Conservation (phyloP, 2,888 invertebrate species). For the Chrysolina haemoptera region DNA sequence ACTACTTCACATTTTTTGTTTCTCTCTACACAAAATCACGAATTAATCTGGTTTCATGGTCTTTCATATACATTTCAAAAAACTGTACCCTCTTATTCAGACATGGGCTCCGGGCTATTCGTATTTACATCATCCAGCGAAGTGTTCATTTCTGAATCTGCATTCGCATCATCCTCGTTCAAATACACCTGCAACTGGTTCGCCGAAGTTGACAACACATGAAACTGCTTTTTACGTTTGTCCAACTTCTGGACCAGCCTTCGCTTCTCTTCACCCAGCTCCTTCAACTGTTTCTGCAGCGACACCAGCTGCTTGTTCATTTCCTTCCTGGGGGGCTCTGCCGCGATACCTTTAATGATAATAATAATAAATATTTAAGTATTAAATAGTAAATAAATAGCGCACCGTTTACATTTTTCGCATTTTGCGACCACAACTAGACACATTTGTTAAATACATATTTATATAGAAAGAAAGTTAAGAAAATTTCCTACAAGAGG, state of each 20-base stretch:
- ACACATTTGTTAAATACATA: too few species aligned
- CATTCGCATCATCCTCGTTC: constrained; percentile 74
- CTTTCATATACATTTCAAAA: too few species aligned
- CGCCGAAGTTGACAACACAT: constrained; percentile 89
- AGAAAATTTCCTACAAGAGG: too few species aligned
- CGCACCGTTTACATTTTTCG: too few species aligned
- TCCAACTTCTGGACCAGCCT: constrained; percentile 85
- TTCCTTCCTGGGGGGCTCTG: constrained; percentile 90
- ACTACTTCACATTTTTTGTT: too few species aligned
- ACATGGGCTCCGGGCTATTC: constrained; percentile 68
- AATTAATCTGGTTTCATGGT: too few species aligned
- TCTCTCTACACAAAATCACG: too few species aligned
- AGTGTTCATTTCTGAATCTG: constrained; percentile 41
- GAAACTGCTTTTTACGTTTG: constrained; percentile 89
- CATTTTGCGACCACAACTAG: too few species aligned
- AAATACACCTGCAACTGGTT: constrained; percentile 87
- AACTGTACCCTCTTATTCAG: constrained; percentile 57
- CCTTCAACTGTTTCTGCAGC: constrained; percentile 81
- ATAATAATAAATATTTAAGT: too few species aligned
- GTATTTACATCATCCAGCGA: constrained; percentile 70
- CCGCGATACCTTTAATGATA: constrained; percentile 90
- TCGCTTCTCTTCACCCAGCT: constrained; percentile 80
- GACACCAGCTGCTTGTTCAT: constrained; percentile 80
- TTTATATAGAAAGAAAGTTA: too few species aligned
- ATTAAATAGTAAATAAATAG: too few species aligned